phyloP scores from a whole-genome alignment of 2,888 invertebrate species.

The Rhagophthalmus giganteus region DNA sequence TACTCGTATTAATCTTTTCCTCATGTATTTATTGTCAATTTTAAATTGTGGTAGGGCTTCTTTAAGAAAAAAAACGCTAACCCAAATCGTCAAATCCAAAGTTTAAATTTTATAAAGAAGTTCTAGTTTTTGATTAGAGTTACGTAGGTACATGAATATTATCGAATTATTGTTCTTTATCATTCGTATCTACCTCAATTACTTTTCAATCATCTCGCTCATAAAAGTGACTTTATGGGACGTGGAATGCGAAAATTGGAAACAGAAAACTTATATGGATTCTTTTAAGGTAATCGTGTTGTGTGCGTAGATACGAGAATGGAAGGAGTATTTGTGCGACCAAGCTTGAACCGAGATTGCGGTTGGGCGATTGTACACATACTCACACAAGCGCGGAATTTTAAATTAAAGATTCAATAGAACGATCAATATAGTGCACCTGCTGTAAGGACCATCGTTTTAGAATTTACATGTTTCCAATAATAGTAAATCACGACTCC shows the following conservation, averaged over 20 bases:
- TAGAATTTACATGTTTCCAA: slow-evolving; percentile 44
- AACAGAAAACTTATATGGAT: slow-evolving; percentile 22
- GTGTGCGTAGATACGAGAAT: slow-evolving; percentile 26
- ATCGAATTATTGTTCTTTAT: too few relatives aligned
- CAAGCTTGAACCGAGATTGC: slow-evolving; percentile 36
- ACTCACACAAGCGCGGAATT: slow-evolving; percentile 31
- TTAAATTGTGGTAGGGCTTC: too few relatives aligned
- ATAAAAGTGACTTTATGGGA: slow-evolving; percentile 25
- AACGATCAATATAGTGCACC: slow-evolving; percentile 36
- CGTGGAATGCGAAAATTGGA: slow-evolving; percentile 24
- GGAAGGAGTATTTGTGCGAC: slow-evolving; percentile 27
- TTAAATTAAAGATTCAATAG: slow-evolving; percentile 34
- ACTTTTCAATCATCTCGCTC: slow-evolving; percentile 22
- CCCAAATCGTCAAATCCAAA: too few relatives aligned
- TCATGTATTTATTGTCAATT: too few relatives aligned
- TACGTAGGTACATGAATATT: too few relatives aligned
- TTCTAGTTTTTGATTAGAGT: too few relatives aligned
- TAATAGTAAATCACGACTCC: slow-evolving; percentile 44
- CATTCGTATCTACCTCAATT: slow-evolving; percentile 19
- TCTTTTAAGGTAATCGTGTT: slow-evolving; percentile 22
- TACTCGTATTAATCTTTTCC: too few relatives aligned
- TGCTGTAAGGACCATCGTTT: slow-evolving; percentile 38
- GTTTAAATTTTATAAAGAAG: too few relatives aligned
- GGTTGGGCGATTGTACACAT: slow-evolving; percentile 43
- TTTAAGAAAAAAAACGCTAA: too few relatives aligned